Percentiles rank a stretch among this genome's conserved stretches.
phyloP scores from a whole-genome alignment of 1,140 invertebrate species.

The Trinorchestia longiramus region DNA sequence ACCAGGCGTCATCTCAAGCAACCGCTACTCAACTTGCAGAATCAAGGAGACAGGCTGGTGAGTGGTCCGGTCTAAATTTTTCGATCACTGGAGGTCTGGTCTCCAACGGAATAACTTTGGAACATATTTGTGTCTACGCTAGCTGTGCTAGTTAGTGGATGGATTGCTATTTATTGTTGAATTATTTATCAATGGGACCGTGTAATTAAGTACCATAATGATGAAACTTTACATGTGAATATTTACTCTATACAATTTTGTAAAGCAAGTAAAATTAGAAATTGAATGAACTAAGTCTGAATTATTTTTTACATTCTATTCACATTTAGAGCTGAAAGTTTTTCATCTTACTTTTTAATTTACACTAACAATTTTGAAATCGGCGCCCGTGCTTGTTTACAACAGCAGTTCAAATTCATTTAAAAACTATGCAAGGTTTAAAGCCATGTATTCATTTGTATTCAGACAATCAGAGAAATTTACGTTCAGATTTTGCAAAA shows the following conservation, averaged over 20 bases:
- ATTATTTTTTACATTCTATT: too few species aligned
- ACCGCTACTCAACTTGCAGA: conserved; percentile 90
- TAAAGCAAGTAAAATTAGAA: too few species aligned
- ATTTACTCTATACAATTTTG: too few species aligned
- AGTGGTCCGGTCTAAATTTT: conserved; percentile 66
- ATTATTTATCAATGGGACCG: too few species aligned
- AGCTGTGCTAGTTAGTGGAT: too few species aligned
- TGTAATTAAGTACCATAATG: too few species aligned
- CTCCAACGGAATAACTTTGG: background rate
- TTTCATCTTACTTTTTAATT: background rate
- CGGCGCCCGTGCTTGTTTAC: background rate
- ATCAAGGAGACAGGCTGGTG: conserved; percentile 95
- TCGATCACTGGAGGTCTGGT: background rate
- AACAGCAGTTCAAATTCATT: background rate
- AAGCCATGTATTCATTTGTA: background rate
- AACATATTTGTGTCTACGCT: background rate
- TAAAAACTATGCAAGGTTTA: background rate
- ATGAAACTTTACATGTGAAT: too few species aligned
- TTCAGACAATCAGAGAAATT: background rate
- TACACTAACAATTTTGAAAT: background rate
- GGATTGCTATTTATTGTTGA: too few species aligned
- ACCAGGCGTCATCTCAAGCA: conserved; percentile 93
- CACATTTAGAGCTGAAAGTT: too few species aligned
- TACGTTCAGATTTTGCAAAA: background rate
- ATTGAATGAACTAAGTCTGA: too few species aligned